Base-by-base conservation (phyloP, 1,140 invertebrate species). In the Homalodisca vitripennis region DNA sequence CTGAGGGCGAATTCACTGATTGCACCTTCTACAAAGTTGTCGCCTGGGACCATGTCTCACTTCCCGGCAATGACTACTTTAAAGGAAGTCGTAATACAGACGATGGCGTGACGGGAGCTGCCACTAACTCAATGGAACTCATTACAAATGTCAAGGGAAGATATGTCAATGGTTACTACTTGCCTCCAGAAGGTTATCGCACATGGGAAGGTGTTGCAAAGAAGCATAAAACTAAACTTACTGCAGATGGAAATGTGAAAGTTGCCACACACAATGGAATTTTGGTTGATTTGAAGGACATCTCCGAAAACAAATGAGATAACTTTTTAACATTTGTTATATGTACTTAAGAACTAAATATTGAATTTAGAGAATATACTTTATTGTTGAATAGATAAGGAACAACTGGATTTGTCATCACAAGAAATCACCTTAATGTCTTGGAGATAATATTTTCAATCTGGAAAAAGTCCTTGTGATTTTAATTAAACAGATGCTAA, bases 51-150 rank as follows among this genome's bases (percentile, higher is more conserved):
- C 63, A 65, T 34, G 27, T 29, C 17, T 26, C n/a, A 10, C 41
- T 41, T 26, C 63, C 63, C 22, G 63, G 63, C 14, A 65, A 65
- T 34, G 31, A 65, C 32, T 65, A 41, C 32, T 65, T 65, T 29
- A 2, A 13, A 2, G 17, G 30, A 10, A 34, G 63, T 24, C 32
- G 63, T 17, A 65, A 10, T 32, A 65, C 63, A 3, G 63, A 65
- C 24, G 63, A 65, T 29, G 63, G 63, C 3, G 31, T 65, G 29
- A 41, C 63, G 41, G 63, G 30, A 14, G 63, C 63, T 26, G 63
- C 63, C n/a, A 65, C 63, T 2, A 65, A 65, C 34, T 65, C 63
- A 3, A 65, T 65, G 63, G 22, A 29, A 65, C 2, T 65, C 2
- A 12, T 65, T 6, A 65, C 63, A 13, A 32, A 32, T 26, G 30